Evolutionary conservation across 2,113 vertebrate species (phyloP), one percentile per base, ranked within the genome.

Genomic region (Tapirus terrestris): DNA sequence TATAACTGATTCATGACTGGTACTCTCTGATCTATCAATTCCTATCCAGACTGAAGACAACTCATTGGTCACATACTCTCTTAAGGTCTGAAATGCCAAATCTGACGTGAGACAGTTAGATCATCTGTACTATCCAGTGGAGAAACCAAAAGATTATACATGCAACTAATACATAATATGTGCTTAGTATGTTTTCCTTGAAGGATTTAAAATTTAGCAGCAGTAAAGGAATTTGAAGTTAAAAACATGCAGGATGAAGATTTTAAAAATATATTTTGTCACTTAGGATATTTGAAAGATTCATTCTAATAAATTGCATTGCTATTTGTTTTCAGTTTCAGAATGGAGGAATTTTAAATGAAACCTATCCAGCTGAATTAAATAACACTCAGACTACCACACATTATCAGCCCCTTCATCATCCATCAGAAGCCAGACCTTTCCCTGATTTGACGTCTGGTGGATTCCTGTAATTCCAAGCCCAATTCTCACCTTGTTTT

Each of bases 391-490:
- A 98, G 94, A 70, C 98, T 84, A 48, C 94, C 36, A 25, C 98
- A 67, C 98, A 97, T 80, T 98, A 98, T 95, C 98, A 98, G 84
- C 95, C 98, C 58, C 98, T 98, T 96, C 98, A 98, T 97, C 99
- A 98, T 91, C 97, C 98, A 0, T 72, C 98, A 88, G 98, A 99
- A 91, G 95, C 98, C 97, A 98, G 96, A 96, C 93, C 98, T 97
- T 99, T 99, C 98, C 97, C 99, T 77, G 98, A 99, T 96, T 98
- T 99, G 95, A 95, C 99, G 94, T 98, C 98, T 85, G 96, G 97
- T 97, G 98, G 98, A 96, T 99, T 99, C 97, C 94, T 98, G 2
- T 98, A 95, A 98, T 98, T 94, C 97, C 91, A 89, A 80, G 58
- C 61, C 92, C 96, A 96, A 58, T 43, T 97, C 95, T 96, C 85